phyloP scores from a whole-genome alignment of 2,888 invertebrate genomes.

The Ophion obscuratus region DNA sequence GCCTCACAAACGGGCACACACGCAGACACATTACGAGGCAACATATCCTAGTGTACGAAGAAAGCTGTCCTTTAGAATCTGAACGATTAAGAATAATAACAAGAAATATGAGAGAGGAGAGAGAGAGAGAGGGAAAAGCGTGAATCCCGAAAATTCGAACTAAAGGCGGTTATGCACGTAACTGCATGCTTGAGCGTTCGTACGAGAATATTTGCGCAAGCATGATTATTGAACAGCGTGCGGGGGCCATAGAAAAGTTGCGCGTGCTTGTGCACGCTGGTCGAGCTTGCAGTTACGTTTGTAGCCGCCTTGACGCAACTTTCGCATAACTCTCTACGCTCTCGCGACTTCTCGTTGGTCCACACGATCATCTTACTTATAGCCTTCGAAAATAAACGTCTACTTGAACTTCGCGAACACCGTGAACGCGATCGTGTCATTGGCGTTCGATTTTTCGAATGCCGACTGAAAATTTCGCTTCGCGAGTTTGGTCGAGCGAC shows the following conservation, averaged over 20 bases:
- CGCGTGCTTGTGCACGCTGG: too few relatives aligned
- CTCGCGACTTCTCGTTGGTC: too few relatives aligned
- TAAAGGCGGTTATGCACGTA: not conserved
- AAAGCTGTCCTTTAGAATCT: slow-evolving; percentile 69
- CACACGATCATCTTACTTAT: not conserved
- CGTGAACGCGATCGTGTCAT: not conserved
- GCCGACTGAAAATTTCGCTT: not conserved
- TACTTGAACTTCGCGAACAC: not conserved
- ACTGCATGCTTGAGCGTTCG: too few relatives aligned
- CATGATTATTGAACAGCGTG: too few relatives aligned
- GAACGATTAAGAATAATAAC: slow-evolving; percentile 61
- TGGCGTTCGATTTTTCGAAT: not conserved
- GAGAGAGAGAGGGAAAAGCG: not conserved
- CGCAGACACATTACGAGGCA: slow-evolving; percentile 78
- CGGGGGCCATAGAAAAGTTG: too few relatives aligned
- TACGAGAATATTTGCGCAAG: too few relatives aligned
- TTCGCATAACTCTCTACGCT: not conserved
- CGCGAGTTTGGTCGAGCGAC: not conserved
- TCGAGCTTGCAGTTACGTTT: too few relatives aligned
- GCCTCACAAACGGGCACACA: not conserved
- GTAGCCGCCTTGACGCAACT: not conserved
- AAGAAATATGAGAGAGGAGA: slow-evolving; percentile 34
- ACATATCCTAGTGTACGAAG: slow-evolving; percentile 82
- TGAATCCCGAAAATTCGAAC: slow-evolving; percentile 33
- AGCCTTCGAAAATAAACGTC: not conserved